Percentiles rank a stretch among this genome's conserved stretches.
phyloP scores from a whole-genome alignment of 1,140 invertebrate species.

The Nephila pilipes region DNA sequence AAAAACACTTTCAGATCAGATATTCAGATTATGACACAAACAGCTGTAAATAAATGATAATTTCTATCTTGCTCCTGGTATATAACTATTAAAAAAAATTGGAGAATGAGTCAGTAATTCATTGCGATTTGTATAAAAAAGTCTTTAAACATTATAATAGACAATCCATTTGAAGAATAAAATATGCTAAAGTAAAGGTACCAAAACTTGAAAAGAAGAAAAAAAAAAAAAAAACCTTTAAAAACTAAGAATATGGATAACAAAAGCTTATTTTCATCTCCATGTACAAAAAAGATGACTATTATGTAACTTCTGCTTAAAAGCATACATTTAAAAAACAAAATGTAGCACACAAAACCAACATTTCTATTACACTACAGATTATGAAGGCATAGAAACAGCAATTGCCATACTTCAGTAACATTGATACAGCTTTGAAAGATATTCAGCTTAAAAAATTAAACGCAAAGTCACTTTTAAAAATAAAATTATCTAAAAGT shows the following conservation, averaged over 20 bases:
- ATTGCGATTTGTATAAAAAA: too few species aligned
- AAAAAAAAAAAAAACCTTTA: too few species aligned
- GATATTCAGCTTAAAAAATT: not conserved
- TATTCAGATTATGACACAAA: too few species aligned
- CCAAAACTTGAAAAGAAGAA: too few species aligned
- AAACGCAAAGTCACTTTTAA: not conserved
- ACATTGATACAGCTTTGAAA: not conserved
- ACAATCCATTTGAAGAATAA: too few species aligned
- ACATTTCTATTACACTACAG: not conserved
- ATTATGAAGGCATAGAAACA: slow-evolving; percentile 3
- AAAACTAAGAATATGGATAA: slow-evolving; percentile 26
- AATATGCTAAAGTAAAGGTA: too few species aligned
- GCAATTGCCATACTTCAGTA: not conserved
- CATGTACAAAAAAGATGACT: slow-evolving; percentile 61
- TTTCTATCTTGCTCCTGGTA: too few species aligned
- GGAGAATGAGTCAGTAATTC: too few species aligned
- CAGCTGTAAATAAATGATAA: too few species aligned
- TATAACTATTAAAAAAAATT: too few species aligned
- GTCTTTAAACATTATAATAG: too few species aligned
- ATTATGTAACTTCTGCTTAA: slow-evolving; percentile 46
- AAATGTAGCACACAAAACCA: slow-evolving; percentile 4
- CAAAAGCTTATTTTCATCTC: slow-evolving; percentile 45
- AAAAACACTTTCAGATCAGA: too few species aligned
- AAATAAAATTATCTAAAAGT: not conserved
- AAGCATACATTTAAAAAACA: slow-evolving; percentile 28